These are phyloP conservation scores for Patella caerulea DNA, from an alignment of 2,888 invertebrate genomes.

Conservation along the genomic window DNA sequence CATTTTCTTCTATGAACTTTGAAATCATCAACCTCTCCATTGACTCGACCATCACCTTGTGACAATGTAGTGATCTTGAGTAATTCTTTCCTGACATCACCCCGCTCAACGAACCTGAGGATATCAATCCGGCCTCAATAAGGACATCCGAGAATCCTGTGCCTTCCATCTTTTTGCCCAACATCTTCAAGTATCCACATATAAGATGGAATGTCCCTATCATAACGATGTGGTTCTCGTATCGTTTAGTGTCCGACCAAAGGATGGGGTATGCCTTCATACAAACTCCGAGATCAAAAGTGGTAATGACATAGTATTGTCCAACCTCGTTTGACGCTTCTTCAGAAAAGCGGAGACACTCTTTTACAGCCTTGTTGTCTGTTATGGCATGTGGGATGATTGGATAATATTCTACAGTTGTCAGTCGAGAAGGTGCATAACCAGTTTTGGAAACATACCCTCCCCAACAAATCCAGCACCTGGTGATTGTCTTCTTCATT, in stretches of 20 bases:
- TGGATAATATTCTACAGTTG: constrained; percentile 46
- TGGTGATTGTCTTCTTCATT: no score
- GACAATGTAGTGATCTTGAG: constrained; percentile 28
- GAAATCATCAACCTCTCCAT: constrained; percentile 32
- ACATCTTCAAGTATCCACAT: constrained; percentile 8
- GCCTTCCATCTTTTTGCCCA: constrained; percentile 38
- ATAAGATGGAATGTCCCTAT: constrained; percentile 36
- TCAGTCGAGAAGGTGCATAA: constrained; percentile 27
- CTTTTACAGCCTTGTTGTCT: constrained; percentile 40
- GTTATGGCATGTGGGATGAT: constrained; percentile 44
- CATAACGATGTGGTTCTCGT: constrained; percentile 34
- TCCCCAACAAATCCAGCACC: background rate
- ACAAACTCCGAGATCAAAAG: constrained; percentile 45
- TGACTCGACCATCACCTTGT: constrained; percentile 30
- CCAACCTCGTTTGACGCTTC: constrained; percentile 28
- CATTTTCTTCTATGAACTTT: constrained; percentile 13
- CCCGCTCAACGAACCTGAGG: constrained; percentile 30
- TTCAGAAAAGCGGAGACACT: constrained; percentile 35
- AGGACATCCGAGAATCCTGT: constrained; percentile 32
- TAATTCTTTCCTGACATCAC: constrained; percentile 34
- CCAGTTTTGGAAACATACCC: constrained; percentile 41
- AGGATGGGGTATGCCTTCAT: constrained; percentile 43
- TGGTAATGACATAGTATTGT: constrained; percentile 40
- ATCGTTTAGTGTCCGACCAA: constrained; percentile 31
- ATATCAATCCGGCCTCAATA: constrained; percentile 31